Percentiles rank a stretch among this genome's conserved stretches.
Conservation (phyloP, 2,113 vertebrate species). For the Nasalis larvatus region DNA sequence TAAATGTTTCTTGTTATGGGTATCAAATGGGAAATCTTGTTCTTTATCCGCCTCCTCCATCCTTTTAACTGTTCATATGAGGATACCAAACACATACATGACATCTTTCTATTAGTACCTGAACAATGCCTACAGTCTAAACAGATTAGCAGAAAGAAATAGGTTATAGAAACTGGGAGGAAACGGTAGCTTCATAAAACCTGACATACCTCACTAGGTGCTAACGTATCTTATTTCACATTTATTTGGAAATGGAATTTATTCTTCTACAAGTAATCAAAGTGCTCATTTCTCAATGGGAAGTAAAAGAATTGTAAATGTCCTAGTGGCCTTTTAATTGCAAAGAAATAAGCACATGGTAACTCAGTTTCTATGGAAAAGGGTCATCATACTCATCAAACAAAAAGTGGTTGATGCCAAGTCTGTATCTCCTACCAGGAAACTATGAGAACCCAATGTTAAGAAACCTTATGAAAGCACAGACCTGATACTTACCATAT, state of each 20-base stretch:
- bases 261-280: constrained; percentile 48
- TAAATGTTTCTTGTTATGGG: constrained; percentile 50
- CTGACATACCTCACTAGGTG: not conserved
- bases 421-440: constrained; percentile 9
- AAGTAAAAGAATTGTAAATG: constrained; percentile 59
- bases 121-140: constrained; percentile 26
- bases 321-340: constrained; percentile 50
- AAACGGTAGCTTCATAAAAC: constrained; percentile 27
- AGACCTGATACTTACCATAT: not conserved
- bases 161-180: constrained; percentile 31
- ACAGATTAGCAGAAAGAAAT: constrained; percentile 44
- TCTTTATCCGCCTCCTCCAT: constrained; percentile 43
- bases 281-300: constrained; percentile 65
- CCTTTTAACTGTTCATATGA: constrained; percentile 56
- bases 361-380: constrained; percentile 50
- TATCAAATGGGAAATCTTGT: constrained; percentile 47
- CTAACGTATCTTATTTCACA: constrained; percentile 37
- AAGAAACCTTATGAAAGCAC: constrained; percentile 37
- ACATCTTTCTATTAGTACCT: constrained; percentile 14
- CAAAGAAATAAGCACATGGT: constrained; percentile 65
- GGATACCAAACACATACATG: constrained; percentile 48
- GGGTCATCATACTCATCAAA: constrained; percentile 39
- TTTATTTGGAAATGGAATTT: constrained; percentile 70
- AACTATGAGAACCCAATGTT: constrained; percentile 49
- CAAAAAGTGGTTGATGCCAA: not conserved